Evolutionary conservation across 2,113 vertebrate genomes (phyloP).

Genomic region (Pangasianodon hypophthalmus): DNA sequence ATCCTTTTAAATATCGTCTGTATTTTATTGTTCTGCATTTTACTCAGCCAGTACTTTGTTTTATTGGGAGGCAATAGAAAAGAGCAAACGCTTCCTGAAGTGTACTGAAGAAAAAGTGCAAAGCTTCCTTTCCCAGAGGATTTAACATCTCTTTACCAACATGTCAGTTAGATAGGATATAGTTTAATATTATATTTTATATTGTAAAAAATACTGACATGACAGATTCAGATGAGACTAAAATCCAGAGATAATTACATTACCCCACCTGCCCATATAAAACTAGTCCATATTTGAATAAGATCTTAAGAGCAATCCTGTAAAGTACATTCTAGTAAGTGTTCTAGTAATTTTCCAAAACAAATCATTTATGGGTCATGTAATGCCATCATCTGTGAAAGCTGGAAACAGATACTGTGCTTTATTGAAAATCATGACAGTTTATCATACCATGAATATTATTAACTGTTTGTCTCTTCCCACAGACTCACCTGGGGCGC

Average conservation of each 20-base stretch:
- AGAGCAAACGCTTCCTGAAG: no score
- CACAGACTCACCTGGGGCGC: slow-evolving; percentile 72
- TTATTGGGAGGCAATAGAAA: no score
- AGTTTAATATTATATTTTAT: background rate
- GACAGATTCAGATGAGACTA: background rate
- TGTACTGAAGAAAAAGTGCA: background rate
- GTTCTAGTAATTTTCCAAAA: background rate
- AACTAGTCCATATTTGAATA: background rate
- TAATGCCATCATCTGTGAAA: background rate
- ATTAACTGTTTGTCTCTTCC: background rate
- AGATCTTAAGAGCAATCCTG: background rate
- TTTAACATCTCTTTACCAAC: background rate
- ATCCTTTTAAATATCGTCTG: no score
- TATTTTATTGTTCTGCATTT: no score
- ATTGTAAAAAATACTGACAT: background rate
- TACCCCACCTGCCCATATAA: no score
- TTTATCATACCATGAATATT: background rate
- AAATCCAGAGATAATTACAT: background rate
- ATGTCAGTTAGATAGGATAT: no score
- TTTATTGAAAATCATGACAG: background rate
- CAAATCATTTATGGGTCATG: background rate
- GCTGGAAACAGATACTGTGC: background rate
- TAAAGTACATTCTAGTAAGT: background rate
- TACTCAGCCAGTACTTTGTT: no score
- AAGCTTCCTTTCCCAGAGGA: background rate